A percentile compares a stretch with the other conserved stretches of the same genome.
Conservation (phyloP, 2,113 vertebrate genomes). For the Syngnathoides biaculeatus region DNA sequence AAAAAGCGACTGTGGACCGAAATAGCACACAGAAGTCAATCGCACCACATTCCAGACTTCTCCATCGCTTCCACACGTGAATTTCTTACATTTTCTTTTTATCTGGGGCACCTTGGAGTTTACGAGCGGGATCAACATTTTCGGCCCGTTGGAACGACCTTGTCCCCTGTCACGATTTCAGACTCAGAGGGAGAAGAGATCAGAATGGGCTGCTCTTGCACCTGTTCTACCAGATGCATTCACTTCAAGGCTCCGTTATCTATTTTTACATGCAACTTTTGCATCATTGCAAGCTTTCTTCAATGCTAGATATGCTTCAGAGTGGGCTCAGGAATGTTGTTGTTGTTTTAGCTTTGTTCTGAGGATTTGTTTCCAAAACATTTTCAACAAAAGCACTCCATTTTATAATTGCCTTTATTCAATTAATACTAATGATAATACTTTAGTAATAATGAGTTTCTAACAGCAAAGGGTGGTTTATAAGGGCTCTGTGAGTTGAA, state of each 20-base stretch:
- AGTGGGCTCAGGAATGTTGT: neutral
- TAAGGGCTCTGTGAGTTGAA: neutral
- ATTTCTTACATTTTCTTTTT: slow-evolving; percentile 51
- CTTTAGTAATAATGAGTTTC: neutral
- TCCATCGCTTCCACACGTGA: slow-evolving; percentile 64
- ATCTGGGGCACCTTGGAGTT: slow-evolving; percentile 43
- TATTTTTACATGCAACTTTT: slow-evolving; percentile 49
- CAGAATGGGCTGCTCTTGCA: slow-evolving; percentile 48
- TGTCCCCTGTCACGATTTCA: slow-evolving; percentile 60
- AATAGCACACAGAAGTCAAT: slow-evolving; percentile 37
- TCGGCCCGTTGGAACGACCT: slow-evolving; percentile 51
- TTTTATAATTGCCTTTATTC: slow-evolving; percentile 1
- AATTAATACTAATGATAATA: neutral
- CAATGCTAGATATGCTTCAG: neutral
- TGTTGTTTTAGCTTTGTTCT: neutral
- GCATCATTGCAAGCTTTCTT: slow-evolving; percentile 20
- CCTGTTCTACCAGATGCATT: slow-evolving; percentile 57
- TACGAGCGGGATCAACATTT: slow-evolving; percentile 54
- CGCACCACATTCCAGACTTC: slow-evolving; percentile 41
- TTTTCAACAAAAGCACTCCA: slow-evolving; percentile 3
- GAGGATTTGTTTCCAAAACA: neutral
- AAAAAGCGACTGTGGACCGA: slow-evolving; percentile 38
- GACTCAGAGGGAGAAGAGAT: slow-evolving; percentile 39
- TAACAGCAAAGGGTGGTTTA: neutral
- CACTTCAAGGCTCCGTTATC: slow-evolving; percentile 41